Percentiles rank a stretch among this genome's conserved stretches.
Evolutionary conservation across 1,140 invertebrate genomes (phyloP).

Genomic region (Vanessa tameamea): DNA sequence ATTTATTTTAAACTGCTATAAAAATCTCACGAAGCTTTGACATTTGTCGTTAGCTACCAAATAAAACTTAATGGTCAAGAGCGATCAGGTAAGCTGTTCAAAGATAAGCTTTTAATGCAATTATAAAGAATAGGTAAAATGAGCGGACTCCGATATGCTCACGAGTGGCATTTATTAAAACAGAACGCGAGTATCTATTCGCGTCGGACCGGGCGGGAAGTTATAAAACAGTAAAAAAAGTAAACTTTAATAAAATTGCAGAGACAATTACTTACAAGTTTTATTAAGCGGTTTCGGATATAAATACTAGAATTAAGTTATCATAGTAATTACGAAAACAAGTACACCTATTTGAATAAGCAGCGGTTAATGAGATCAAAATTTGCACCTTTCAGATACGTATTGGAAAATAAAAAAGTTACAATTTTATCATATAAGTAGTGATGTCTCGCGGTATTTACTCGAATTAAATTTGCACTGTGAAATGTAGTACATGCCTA

Average conservation of each 20-base stretch:
- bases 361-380: conserved; percentile 17
- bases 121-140: conserved; percentile 51
- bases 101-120: conserved; percentile 53
- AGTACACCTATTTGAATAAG: conserved; percentile 13
- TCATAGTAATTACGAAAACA: conserved; percentile 27
- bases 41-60: not conserved
- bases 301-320: conserved; percentile 33
- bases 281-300: conserved; percentile 22
- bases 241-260: conserved; percentile 54
- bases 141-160: conserved; percentile 57
- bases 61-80: not conserved
- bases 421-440: not conserved
- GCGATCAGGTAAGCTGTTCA: conserved; percentile 17
- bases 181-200: conserved; percentile 43
- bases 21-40: not conserved
- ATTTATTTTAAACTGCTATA: too few relatives aligned
- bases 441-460: too few relatives aligned
- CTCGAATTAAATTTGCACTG: too few relatives aligned
- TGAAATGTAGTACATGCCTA: too few relatives aligned
- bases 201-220: conserved; percentile 45
- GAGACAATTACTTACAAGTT: conserved; percentile 45
- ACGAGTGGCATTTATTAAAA: conserved; percentile 65
- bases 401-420: not conserved
- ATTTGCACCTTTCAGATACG: conserved; percentile 2
- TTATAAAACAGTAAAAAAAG: conserved; percentile 56